A percentile compares a stretch with the other conserved stretches of the same genome.
Conservation (phyloP, 1,140 invertebrate genomes). For the Sinella curviseta region DNA sequence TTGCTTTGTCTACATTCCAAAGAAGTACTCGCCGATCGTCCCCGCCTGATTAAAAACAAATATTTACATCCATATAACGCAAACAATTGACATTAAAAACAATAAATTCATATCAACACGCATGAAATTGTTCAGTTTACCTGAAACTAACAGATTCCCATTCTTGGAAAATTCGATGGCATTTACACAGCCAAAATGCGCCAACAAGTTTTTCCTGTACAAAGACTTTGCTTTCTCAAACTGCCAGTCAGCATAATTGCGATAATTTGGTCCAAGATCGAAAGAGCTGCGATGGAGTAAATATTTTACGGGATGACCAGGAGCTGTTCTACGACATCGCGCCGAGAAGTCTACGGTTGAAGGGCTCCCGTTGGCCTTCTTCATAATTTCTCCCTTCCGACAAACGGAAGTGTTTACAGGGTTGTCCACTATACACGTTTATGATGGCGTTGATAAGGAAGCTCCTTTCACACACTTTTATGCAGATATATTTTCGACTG, state of each 20-base stretch:
- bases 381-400: too few species aligned
- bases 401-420: too few species aligned
- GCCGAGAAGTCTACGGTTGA: too few species aligned
- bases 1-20: constrained; percentile 80
- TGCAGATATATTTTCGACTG: too few species aligned
- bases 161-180: constrained; percentile 90
- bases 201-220: constrained; percentile 79
- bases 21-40: constrained; percentile 87
- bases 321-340: not conserved
- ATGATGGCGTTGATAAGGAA: too few species aligned
- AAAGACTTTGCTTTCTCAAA: constrained; percentile 54
- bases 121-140: constrained; percentile 63
- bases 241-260: not conserved
- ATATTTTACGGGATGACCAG: constrained; percentile 11
- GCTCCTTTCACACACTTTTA: too few species aligned
- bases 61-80: too few species aligned
- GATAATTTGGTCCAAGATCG: not conserved
- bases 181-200: constrained; percentile 94
- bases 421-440: too few species aligned
- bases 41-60: constrained; percentile 65
- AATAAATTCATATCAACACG: constrained; percentile 23
- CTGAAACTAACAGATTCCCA: constrained; percentile 82
- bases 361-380: too few species aligned
- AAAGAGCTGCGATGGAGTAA: not conserved
- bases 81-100: too few species aligned